Evolutionary conservation across 2,113 vertebrate species (phyloP), one percentile per base, ranked within the genome.

Genomic region (Cercocebus atys): DNA sequence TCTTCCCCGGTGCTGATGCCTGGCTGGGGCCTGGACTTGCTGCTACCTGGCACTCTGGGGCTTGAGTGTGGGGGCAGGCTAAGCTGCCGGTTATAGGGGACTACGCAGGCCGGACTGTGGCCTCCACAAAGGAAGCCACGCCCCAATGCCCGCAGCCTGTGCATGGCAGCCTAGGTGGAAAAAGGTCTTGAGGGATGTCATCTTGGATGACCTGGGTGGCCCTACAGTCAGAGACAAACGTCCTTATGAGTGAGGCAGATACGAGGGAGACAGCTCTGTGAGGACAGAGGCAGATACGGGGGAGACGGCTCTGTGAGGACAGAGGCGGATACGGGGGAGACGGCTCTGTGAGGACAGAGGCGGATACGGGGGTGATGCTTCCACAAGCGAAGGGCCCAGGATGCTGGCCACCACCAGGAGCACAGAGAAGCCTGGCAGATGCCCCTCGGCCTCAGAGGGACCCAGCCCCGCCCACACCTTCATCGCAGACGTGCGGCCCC

Each of bases 91-190:
- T 45, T 8, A 6, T 11, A 25, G 40, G 47, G 1, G 27, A 38
- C 40, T 3, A 0, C 2, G 0, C 0, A 9, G 23, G 50, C 32
- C 12, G 9, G 6, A 43, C 16, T 3, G 70, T 0, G 43, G 52
- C 35, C 59, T 52, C 86, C 2, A 10, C 17, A 40, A 11, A 70
- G 47, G 55, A 27, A 78, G 52, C 40, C 50, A 30, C 13, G 1
- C 20, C 50, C n/a, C 17, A 27, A 7, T 55, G 32, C 32, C 72
- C 5, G 17, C 11, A 52, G 35, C 35, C 25, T 30, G 11, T 1
- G 1, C 8, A 32, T 17, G 22, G 52, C 27, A 64, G 66, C 35
- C 35, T 43, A 3, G 38, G 43, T 55, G 86, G 76, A n/a, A 68
- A 1, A 72, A 55, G 27, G 17, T 50, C 55, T 50, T 4, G 14